Base-by-base conservation (phyloP, 2,113 vertebrate genomes). In the Sarotherodon lohbergeri region DNA sequence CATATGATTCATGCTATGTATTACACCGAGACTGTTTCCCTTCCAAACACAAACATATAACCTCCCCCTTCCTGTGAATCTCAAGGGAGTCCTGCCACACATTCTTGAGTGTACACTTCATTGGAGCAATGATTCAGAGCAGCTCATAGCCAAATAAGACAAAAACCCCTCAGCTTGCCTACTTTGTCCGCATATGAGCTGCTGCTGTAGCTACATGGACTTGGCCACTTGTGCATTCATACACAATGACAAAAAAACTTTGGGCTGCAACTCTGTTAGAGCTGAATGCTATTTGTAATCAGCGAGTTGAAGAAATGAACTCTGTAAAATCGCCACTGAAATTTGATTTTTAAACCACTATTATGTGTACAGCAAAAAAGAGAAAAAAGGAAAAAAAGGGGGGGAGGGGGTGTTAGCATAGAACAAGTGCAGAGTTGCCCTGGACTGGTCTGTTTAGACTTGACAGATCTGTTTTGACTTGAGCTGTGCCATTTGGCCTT, bases 61-160 rank as follows among this genome's bases (percentile, higher is more conserved):
- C 81, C 81, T 8, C 82, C 88, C 78, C 83, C 84, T 81, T 80
- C 80, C 41, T 5, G 34, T 16, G 52, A 24, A 29, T 66, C 86
- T 56, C 83, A 2, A 22, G 85, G 88, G 91, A 93, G 83, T 81
- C 32, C 82, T 86, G 87, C 85, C 85, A 88, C 92, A 93, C 93
- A 95, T 95, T 95, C 94, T 93, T 95, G n/a, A 78, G 91, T 1
- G 82, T 24, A 90, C 80, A 93, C 91, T 94, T 95, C 94, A 95
- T 86, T 85, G 86, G 76, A 80, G 84, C 71, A 17, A 57, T 86
- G 89, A 90, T 89, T 91, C 93, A 89, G 89, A 92, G 90, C 86
- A 46, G 82, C 52, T 90, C 91, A 93, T 94, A 88, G 85, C 94
- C 94, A 95, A 95, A 95, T 95, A 95, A 94, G 94, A 93, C 81